These are phyloP conservation scores for Hemitrygon akajei DNA, from an alignment of 2,797 vertebrate species.

Conservation along the genomic window DNA sequence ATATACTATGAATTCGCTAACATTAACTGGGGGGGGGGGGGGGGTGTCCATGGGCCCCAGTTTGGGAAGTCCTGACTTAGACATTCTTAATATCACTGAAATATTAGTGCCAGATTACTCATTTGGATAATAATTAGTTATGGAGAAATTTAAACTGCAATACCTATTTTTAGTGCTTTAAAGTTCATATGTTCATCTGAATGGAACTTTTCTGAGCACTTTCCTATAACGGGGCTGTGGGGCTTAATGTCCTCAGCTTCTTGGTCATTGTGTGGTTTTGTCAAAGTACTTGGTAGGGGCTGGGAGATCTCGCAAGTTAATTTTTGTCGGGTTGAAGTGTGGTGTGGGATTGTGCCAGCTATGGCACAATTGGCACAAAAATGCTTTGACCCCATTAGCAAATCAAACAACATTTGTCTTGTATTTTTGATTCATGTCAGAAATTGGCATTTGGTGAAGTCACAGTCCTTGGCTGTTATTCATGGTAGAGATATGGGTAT, in stretches of 20 bases:
- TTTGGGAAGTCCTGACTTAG: no score
- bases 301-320: background rate
- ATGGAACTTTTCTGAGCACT: background rate
- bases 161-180: no score
- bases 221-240: background rate
- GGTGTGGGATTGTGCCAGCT: background rate
- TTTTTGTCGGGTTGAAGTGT: background rate
- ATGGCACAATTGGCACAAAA: background rate
- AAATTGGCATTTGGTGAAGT: no score
- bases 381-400: background rate
- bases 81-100: no score
- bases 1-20: no score
- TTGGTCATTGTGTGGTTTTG: background rate
- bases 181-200: background rate
- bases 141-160: no score
- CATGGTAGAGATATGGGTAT: no score
- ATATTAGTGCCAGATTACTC: no score
- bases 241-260: background rate
- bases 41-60: no score
- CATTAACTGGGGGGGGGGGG: no score
- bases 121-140: no score
- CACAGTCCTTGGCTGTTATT: no score
- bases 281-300: background rate
- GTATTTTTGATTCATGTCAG: fast-evolving
- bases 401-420: background rate